A percentile compares a stretch with the other conserved stretches of the same genome.
Evolutionary conservation across 1,140 invertebrate species (phyloP).

Genomic region (Epicauta chinensis): DNA sequence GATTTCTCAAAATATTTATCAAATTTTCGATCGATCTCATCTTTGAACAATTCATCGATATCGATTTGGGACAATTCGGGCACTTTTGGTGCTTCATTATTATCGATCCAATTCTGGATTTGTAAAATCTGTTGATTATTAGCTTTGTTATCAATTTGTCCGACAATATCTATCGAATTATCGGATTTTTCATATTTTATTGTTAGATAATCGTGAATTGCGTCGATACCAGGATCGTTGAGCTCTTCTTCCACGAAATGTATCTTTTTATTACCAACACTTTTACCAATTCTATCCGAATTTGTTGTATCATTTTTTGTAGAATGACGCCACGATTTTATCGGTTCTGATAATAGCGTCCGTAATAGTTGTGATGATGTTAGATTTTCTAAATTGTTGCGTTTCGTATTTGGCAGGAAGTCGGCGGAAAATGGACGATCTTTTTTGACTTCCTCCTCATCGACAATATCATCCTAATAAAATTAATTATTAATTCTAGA

Average conservation of each 20-base stretch:
- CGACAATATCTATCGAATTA: no score
- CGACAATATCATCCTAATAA: slow-evolving; percentile 13
- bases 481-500: not conserved
- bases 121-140: not conserved
- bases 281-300: no score
- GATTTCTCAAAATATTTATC: not conserved
- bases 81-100: slow-evolving; percentile 19
- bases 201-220: slow-evolving; percentile 26
- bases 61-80: slow-evolving; percentile 8
- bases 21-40: slow-evolving; percentile 19
- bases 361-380: slow-evolving; percentile 31
- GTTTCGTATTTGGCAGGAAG: slow-evolving; percentile 19
- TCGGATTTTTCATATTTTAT: slow-evolving; percentile 21
- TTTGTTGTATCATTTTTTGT: no score
- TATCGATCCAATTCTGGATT: slow-evolving; percentile 16
- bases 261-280: not conserved
- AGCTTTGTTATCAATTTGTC: not conserved
- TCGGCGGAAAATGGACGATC: slow-evolving; percentile 31
- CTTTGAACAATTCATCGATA: slow-evolving; percentile 13
- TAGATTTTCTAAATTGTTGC: slow-evolving; percentile 21
- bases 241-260: not conserved
- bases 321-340: slow-evolving; percentile 28
- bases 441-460: slow-evolving; percentile 2
- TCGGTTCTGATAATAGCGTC: slow-evolving; percentile 28
- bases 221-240: slow-evolving; percentile 6